phyloP scores from a whole-genome alignment of 2,888 invertebrate genomes.

The Eristalis pertinax region DNA sequence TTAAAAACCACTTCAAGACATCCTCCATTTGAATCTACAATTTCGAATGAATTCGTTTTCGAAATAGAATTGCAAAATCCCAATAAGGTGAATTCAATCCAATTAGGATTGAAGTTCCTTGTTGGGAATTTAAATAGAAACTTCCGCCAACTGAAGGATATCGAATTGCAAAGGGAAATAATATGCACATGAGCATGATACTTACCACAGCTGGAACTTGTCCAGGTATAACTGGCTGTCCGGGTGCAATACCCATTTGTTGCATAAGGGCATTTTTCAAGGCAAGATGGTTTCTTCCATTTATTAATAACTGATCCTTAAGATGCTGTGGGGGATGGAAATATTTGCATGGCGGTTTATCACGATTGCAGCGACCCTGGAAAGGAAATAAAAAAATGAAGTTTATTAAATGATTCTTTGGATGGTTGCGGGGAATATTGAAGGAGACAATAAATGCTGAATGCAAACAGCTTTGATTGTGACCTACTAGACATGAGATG shows the following conservation, averaged over 20 bases:
- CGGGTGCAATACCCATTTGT: conserved; percentile 96
- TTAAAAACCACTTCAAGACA: neutral
- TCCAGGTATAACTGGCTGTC: conserved; percentile 94
- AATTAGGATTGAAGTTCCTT: conserved; percentile 33
- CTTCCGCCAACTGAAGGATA: neutral
- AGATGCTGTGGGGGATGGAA: conserved; percentile 99
- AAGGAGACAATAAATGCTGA: too few relatives aligned
- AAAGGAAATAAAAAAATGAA: conserved; percentile 76
- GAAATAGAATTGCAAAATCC: conserved; percentile 23
- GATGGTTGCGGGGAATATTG: too few relatives aligned
- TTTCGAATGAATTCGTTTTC: neutral
- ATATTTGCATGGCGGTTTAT: conserved; percentile 99
- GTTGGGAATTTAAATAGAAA: conserved; percentile 29
- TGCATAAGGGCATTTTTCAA: conserved; percentile 99
- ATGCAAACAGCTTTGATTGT: too few relatives aligned
- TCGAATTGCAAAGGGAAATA: neutral
- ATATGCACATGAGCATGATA: conserved; percentile 38
- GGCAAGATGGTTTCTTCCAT: conserved; percentile 99
- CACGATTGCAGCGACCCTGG: conserved; percentile 99
- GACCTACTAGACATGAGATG: too few relatives aligned
- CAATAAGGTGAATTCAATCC: conserved; percentile 20
- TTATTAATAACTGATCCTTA: conserved; percentile 99
- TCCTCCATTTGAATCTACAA: neutral
- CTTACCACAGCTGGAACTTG: conserved; percentile 97
- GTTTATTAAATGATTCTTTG: neutral